Conservation (phyloP, 2,888 invertebrate species). For the Glaucopsyche alexis region DNA sequence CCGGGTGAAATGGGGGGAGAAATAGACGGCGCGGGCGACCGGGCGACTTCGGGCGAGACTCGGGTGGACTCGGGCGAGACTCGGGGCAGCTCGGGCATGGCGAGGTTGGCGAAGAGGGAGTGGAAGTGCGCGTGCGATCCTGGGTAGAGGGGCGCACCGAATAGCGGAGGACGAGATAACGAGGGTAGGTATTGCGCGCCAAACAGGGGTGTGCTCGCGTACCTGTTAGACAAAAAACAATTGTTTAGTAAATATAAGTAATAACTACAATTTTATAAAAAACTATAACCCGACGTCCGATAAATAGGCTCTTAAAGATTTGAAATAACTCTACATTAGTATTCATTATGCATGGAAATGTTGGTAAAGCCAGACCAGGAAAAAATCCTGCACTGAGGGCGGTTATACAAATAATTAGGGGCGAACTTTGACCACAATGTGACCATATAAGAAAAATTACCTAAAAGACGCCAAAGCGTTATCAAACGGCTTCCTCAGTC, state of each 20-base stretch:
- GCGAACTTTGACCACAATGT: too few relatives aligned
- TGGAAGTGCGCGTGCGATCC: constrained; percentile 86
- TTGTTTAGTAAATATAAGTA: background rate
- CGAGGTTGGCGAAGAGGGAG: constrained; percentile 89
- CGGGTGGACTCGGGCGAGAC: constrained; percentile 60
- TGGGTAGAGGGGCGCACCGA: constrained; percentile 70
- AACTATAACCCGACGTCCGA: background rate
- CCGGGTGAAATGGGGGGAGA: constrained; percentile 80
- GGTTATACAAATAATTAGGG: too few relatives aligned
- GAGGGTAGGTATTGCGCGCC: constrained; percentile 68
- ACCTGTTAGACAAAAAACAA: constrained; percentile 50
- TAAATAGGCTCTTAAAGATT: background rate
- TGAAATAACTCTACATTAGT: too few relatives aligned
- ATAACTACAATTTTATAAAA: background rate
- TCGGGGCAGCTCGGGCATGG: constrained; percentile 74
- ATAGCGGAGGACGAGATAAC: constrained; percentile 63
- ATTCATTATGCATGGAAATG: too few relatives aligned
- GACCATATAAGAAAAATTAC: constrained; percentile 53
- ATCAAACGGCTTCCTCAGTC: constrained; percentile 87
- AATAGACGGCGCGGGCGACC: constrained; percentile 65
- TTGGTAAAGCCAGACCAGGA: too few relatives aligned
- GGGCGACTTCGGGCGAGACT: constrained; percentile 52
- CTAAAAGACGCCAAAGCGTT: constrained; percentile 85
- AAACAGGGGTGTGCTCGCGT: constrained; percentile 66
- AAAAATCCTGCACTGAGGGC: too few relatives aligned